Percentiles rank a stretch among this genome's conserved stretches.
These are phyloP conservation scores for Diplogasteroides magnus DNA, from an alignment of 1,140 invertebrate species.

Conservation along the genomic window DNA sequence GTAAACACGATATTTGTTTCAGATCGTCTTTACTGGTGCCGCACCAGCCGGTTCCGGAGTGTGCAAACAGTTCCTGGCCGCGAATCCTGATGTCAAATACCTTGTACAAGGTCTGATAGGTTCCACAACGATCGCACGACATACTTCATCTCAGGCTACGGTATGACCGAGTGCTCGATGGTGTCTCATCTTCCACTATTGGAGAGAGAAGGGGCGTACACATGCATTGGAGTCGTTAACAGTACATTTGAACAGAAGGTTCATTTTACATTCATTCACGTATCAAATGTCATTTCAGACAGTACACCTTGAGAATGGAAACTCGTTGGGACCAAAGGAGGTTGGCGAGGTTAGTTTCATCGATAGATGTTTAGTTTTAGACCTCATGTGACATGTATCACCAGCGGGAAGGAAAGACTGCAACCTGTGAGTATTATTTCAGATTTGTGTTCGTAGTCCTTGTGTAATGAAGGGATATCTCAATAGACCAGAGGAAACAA, in stretches of 20 bases:
- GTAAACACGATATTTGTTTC: too few relatives aligned
- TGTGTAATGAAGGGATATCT: constrained; percentile 66
- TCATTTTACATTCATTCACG: too few relatives aligned
- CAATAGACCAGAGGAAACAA: constrained; percentile 69
- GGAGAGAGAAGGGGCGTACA: neutral
- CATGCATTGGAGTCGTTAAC: constrained; percentile 13
- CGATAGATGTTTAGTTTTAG: too few relatives aligned
- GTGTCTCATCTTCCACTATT: constrained; percentile 13
- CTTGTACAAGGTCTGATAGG: constrained; percentile 19
- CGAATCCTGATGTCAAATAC: constrained; percentile 24
- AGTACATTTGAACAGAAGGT: constrained; percentile 7
- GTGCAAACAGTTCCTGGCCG: constrained; percentile 39
- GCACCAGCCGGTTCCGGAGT: constrained; percentile 52
- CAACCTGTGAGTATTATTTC: too few relatives aligned
- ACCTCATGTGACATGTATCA: too few relatives aligned
- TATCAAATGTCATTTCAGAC: too few relatives aligned
- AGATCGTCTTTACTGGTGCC: constrained; percentile 42
- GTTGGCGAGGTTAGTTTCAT: constrained; percentile 53
- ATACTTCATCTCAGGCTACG: constrained; percentile 21
- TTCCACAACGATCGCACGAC: neutral
- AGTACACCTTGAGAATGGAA: constrained; percentile 44
- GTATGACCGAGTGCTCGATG: constrained; percentile 23
- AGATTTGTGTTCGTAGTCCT: constrained; percentile 51
- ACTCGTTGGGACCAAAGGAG: constrained; percentile 34
- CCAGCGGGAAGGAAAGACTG: too few relatives aligned